phyloP scores from a whole-genome alignment of 2,888 invertebrate genomes.

The Ormyrus thymus region DNA sequence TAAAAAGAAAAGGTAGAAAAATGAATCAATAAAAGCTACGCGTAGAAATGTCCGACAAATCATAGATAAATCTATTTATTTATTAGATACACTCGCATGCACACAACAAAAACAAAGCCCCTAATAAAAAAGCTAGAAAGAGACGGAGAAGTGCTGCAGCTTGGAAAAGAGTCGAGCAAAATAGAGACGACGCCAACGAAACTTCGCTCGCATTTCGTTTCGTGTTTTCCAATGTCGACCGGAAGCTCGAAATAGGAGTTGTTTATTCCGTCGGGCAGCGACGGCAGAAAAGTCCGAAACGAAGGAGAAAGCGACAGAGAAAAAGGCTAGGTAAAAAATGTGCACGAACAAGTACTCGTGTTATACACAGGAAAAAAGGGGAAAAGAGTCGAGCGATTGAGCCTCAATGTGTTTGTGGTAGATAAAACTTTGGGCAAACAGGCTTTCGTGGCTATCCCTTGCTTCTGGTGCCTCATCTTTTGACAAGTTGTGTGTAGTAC shows the following conservation, averaged over 20 bases:
- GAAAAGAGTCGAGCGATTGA: constrained; percentile 61
- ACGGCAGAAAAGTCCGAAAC: constrained; percentile 34
- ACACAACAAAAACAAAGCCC: constrained; percentile 22
- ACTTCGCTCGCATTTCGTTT: constrained; percentile 47
- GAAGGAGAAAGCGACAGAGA: constrained; percentile 55
- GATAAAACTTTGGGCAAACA: constrained; percentile 69
- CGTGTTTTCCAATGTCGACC: constrained; percentile 64
- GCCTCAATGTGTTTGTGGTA: constrained; percentile 65
- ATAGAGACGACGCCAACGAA: constrained; percentile 23
- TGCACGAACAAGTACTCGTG: constrained; percentile 21
- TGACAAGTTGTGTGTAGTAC: constrained; percentile 15
- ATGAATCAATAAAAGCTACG: constrained; percentile 29
- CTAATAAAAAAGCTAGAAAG: constrained; percentile 10
- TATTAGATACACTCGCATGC: constrained; percentile 37
- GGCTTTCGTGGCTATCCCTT: constrained; percentile 51
- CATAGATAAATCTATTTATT: constrained; percentile 53
- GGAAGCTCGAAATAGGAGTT: constrained; percentile 67
- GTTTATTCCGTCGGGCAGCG: constrained; percentile 65
- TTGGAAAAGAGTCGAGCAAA: constrained; percentile 3
- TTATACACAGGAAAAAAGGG: constrained; percentile 35
- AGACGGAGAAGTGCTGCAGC: constrained; percentile 35
- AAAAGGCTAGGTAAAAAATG: constrained; percentile 25
- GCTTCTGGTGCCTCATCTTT: neutral
- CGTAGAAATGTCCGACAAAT: constrained; percentile 18
- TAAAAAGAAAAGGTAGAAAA: neutral